These are phyloP conservation scores for Henricia sp. DNA, from an alignment of 53 echinoderm and acorn worm genomes.

Conservation along the genomic window DNA sequence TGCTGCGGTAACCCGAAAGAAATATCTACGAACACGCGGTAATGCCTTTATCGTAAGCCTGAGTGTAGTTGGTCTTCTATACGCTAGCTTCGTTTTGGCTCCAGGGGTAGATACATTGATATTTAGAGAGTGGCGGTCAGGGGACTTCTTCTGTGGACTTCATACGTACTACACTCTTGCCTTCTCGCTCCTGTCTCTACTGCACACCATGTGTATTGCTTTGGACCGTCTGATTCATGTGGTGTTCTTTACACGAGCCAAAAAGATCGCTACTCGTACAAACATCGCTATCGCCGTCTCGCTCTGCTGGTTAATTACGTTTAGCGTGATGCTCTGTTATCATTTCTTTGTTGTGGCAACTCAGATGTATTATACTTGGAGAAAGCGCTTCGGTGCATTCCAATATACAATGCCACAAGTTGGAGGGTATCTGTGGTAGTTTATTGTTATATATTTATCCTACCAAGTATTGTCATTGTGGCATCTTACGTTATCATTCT, in stretches of 20 bases:
- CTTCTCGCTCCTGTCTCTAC: constrained; percentile 37
- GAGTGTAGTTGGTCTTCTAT: constrained; percentile 38
- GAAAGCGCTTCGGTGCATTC: constrained; percentile 51
- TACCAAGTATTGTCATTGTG: constrained; percentile 54
- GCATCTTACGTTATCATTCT: constrained; percentile 44
- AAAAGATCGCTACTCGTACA: constrained; percentile 4
- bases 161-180: constrained; percentile 46
- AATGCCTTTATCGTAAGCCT: constrained; percentile 60
- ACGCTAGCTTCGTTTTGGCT: constrained; percentile 16
- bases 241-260: constrained; percentile 40
- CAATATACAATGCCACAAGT: neutral
- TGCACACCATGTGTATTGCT: constrained; percentile 59
- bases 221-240: constrained; percentile 46
- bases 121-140: constrained; percentile 32
- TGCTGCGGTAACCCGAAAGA: constrained; percentile 39
- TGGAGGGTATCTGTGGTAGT: constrained; percentile 16
- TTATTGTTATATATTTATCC: constrained; percentile 42
- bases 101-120: constrained; percentile 40
- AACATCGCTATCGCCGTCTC: constrained; percentile 38
- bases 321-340: constrained; percentile 4
- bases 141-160: constrained; percentile 35
- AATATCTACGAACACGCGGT: constrained; percentile 41
- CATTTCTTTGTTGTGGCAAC: constrained; percentile 47
- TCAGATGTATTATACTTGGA: constrained; percentile 34
- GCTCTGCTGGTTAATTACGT: constrained; percentile 34